Conservation (phyloP, 1,140 invertebrate genomes). For the Lethrus apterus region DNA sequence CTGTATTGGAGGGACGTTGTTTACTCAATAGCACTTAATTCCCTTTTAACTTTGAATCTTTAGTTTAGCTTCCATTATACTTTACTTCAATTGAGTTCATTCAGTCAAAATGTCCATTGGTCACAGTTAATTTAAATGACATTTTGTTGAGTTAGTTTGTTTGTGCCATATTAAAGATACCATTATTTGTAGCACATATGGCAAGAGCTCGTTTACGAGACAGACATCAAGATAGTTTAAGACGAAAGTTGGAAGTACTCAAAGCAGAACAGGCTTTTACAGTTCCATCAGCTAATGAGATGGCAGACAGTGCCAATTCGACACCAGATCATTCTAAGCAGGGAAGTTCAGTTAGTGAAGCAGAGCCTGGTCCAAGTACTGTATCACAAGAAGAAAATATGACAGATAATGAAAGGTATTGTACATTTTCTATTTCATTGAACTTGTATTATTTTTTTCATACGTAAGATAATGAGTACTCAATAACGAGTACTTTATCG, state of each 20-base stretch:
- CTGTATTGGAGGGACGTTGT: no score
- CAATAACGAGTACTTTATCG: no score
- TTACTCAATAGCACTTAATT: no score
- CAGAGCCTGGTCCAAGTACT: slow-evolving; percentile 10
- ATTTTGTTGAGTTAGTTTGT: no score
- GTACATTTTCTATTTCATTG: background rate
- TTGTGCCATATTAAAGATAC: no score
- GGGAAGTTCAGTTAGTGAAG: background rate
- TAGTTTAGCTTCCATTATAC: no score
- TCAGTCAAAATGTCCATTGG: background rate
- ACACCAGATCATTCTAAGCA: background rate
- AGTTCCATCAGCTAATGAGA: slow-evolving; percentile 31
- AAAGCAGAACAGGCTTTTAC: slow-evolving; percentile 78
- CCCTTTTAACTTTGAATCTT: no score
- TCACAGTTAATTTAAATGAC: background rate
- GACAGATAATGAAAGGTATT: slow-evolving; percentile 26
- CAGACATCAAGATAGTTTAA: slow-evolving; percentile 86
- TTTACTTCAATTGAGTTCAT: no score
- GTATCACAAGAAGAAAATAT: slow-evolving; percentile 13
- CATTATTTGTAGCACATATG: slow-evolving; percentile 72
- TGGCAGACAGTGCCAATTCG: background rate
- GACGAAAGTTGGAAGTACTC: slow-evolving; percentile 79
- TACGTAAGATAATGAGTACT: no score
- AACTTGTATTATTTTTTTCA: no score
- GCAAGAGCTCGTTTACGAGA: slow-evolving; percentile 86